Evolutionary conservation across 2,797 vertebrate species (phyloP), one percentile per base, ranked within the genome.

Genomic region (Rallus crepitans): DNA sequence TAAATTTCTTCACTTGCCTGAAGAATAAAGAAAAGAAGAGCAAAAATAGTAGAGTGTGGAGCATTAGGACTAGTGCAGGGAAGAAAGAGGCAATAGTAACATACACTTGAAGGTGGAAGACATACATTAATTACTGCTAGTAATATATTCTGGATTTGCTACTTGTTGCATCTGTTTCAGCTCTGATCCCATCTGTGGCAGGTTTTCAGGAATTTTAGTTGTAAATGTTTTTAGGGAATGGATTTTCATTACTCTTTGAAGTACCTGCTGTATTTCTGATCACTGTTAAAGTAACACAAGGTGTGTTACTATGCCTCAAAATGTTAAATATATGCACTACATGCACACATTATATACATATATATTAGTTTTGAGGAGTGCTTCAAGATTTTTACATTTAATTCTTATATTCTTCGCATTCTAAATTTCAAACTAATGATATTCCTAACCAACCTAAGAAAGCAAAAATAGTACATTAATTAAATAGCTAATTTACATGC

Each of bases 11-110:
- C 9, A 8, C 6, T 65, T 77, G 17, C 7, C 8, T 21, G 30
- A 39, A 66, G 8, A 66, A 24, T 31, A 63, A 73, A 57, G 42
- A 14, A 48, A 71, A 28, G 19, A 53, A 37, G 19, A 69, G 31
- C 17, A 23, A 20, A 84, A 15, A 39, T 21, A 35, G 48, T 3
- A 6, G 33, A 24, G 28, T 0, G 28, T 0, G 2, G 24, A 82
- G n/a, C 10, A 2, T n/a, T 30, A 47, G 42, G 20, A 76, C 24
- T 50, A 52, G 45, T 0, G 2, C 31, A 18, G 33, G 42, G 37
- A 85, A 48, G 37, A 82, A 39, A 66, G 37, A 33, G 15, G 12
- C 52, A 77, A 9, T 2, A 28, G 33, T 3, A 48, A 11, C 2
- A 2, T 7, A 23, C 82, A 28, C 5, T 17, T 57, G 53, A 30